phyloP scores from a whole-genome alignment of 2,888 invertebrate genomes.

The Adela reaumurella region DNA sequence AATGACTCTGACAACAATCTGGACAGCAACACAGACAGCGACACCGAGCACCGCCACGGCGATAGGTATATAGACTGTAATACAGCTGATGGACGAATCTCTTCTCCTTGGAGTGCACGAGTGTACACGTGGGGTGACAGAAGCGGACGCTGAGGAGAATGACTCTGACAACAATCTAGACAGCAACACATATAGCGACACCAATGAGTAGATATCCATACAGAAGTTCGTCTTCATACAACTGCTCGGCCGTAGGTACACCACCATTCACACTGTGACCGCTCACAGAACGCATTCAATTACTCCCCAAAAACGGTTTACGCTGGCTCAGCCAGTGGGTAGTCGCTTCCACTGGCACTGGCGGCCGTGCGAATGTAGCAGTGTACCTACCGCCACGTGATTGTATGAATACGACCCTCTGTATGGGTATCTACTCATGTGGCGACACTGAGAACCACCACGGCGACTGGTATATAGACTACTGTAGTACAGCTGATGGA shows the following conservation, averaged over 20 bases:
- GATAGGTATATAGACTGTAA: constrained; percentile 68
- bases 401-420: no score
- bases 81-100: constrained; percentile 99
- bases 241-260: no score
- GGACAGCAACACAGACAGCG: constrained; percentile 65
- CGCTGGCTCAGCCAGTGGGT: no score
- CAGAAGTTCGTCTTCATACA: no score
- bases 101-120: constrained; percentile 95
- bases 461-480: no score
- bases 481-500: constrained; percentile 87
- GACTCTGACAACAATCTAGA: constrained; percentile 58
- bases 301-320: no score
- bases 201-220: no score
- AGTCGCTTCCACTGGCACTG: no score
- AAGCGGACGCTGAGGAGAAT: constrained; percentile 39
- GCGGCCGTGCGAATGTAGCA: no score
- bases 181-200: constrained; percentile 59
- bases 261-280: no score
- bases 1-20: constrained; percentile 55
- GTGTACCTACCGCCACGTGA: no score
- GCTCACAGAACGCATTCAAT: no score
- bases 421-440: constrained; percentile 61
- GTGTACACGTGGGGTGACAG: constrained; percentile 74
- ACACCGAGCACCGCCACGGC: constrained; percentile 46
- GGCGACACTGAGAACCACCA: constrained; percentile 27